phyloP scores from a whole-genome alignment of 2,797 vertebrate genomes.

The Sebastes taczanowskii region DNA sequence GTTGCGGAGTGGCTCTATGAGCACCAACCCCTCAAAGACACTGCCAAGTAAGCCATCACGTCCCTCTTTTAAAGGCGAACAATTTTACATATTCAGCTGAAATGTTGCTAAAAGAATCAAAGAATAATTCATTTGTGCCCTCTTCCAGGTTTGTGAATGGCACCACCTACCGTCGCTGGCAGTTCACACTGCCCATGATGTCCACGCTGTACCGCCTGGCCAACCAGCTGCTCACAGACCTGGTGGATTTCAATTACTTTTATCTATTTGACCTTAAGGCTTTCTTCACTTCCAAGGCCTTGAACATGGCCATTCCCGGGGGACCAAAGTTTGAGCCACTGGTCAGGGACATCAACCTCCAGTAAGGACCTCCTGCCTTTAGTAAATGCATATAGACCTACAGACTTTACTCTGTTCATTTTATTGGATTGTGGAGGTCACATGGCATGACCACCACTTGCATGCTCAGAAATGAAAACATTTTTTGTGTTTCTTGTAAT shows the following conservation, averaged over 20 bases:
- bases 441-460: not conserved
- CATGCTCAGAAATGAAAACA: not conserved
- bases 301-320: slow-evolving; percentile 99
- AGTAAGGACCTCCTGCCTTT: slow-evolving; percentile 82
- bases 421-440: rapidly evolving
- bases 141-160: slow-evolving; percentile 92
- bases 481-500: not conserved
- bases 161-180: slow-evolving; percentile 98
- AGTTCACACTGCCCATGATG: slow-evolving; percentile 99
- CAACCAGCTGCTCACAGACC: slow-evolving; percentile 97
- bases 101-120: not conserved
- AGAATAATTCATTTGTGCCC: not conserved
- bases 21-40: slow-evolving; percentile 96
- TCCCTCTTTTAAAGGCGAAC: not conserved
- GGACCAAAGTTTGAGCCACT: slow-evolving; percentile 99
- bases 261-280: slow-evolving; percentile 99
- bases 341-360: slow-evolving; percentile 97
- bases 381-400: not conserved
- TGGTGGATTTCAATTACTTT: slow-evolving; percentile 98
- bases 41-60: slow-evolving; percentile 85
- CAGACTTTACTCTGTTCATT: not conserved
- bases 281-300: slow-evolving; percentile 98
- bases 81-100: rapidly evolving
- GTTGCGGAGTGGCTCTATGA: slow-evolving; percentile 98
- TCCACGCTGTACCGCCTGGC: slow-evolving; percentile 97